These are phyloP conservation scores for Kryptolebias marmoratus DNA, from an alignment of 2,113 vertebrate genomes.

Conservation along the genomic window DNA sequence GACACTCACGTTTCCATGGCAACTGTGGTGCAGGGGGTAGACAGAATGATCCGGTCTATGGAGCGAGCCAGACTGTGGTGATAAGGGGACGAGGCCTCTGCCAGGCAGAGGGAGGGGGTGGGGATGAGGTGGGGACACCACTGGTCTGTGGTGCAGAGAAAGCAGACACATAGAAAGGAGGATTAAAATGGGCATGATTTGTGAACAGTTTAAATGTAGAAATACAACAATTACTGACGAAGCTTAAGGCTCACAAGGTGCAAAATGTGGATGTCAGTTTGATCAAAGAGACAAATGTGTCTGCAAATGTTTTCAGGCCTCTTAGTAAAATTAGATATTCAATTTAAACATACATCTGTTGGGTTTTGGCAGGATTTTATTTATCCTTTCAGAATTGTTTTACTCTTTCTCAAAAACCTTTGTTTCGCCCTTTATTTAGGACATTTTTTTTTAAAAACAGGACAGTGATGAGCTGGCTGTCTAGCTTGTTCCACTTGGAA, in stretches of 20 bases:
- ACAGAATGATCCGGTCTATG: constrained; percentile 74
- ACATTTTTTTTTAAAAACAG: background rate
- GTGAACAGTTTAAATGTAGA: background rate
- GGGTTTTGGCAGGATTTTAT: background rate
- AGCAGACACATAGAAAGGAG: constrained; percentile 1
- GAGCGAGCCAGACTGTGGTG: constrained; percentile 65
- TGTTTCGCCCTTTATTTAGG: background rate
- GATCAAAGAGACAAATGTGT: background rate
- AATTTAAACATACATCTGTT: background rate
- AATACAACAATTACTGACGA: background rate
- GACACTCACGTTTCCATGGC: constrained; percentile 73
- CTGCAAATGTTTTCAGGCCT: background rate
- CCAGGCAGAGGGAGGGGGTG: constrained; percentile 19
- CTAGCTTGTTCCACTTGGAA: constrained; percentile 61
- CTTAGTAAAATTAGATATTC: background rate
- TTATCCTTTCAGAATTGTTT: background rate
- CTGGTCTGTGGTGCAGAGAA: constrained; percentile 18
- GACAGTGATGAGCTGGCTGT: constrained; percentile 26
- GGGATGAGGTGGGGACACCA: background rate
- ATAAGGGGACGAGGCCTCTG: constrained; percentile 63
- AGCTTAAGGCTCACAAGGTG: background rate
- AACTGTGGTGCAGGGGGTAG: constrained; percentile 75
- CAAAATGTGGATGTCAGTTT: background rate
- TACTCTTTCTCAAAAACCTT: constrained; percentile 3
- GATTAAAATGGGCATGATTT: background rate